Evolutionary conservation across 2,888 invertebrate genomes (phyloP).

Genomic region (Drosophila colorata): DNA sequence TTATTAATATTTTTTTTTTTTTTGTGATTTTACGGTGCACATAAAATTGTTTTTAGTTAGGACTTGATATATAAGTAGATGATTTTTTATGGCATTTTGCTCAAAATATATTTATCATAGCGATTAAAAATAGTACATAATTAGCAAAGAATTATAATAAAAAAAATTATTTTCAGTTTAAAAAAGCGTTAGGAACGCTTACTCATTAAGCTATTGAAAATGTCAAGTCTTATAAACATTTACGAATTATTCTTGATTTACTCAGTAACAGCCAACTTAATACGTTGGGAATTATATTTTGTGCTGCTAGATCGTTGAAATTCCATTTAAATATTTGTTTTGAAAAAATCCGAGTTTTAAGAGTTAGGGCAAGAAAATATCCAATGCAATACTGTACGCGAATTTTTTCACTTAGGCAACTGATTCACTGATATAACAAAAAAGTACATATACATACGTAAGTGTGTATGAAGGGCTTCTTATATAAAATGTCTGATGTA

Average conservation of each 20-base stretch:
- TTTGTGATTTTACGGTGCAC: slow-evolving; percentile 8
- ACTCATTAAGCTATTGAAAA: slow-evolving; percentile 7
- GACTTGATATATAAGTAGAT: slow-evolving; percentile 24
- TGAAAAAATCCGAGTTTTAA: too few species aligned
- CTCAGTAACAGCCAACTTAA: too few species aligned
- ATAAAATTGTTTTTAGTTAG: slow-evolving; percentile 51
- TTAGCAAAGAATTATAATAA: slow-evolving; percentile 18
- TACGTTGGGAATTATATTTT: too few species aligned
- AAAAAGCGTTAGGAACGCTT: neutral
- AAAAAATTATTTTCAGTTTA: slow-evolving; percentile 6
- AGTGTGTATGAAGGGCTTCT: too few species aligned
- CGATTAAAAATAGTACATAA: slow-evolving; percentile 46
- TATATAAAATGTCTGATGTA: neutral
- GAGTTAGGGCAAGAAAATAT: too few species aligned
- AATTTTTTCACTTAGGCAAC: too few species aligned
- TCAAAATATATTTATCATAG: slow-evolving; percentile 42
- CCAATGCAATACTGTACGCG: too few species aligned
- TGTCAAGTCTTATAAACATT: neutral
- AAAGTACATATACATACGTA: too few species aligned
- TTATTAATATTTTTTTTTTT: slow-evolving; percentile 11
- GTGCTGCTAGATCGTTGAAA: too few species aligned
- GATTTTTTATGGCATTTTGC: slow-evolving; percentile 29
- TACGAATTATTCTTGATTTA: neutral
- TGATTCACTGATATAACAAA: too few species aligned
- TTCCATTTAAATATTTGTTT: too few species aligned